Conservation (phyloP, 2,797 vertebrate species). For the Gobio occitaniae region DNA sequence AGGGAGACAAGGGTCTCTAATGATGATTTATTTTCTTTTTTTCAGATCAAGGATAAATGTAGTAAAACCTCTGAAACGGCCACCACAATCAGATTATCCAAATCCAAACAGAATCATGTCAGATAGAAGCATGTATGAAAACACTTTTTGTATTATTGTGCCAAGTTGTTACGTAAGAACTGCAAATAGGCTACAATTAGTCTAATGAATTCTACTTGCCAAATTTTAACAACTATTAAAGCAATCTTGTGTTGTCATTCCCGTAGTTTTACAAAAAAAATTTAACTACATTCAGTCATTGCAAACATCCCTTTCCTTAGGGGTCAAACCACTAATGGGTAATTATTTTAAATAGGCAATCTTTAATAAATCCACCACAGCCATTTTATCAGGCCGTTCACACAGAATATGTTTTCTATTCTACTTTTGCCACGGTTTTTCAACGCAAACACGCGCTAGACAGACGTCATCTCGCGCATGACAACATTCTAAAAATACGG, state of each 20-base stretch:
- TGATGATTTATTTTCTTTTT: background rate
- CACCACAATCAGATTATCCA: background rate
- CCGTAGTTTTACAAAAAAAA: background rate
- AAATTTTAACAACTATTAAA: background rate
- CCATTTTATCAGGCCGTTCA: background rate
- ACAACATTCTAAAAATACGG: too few relatives aligned
- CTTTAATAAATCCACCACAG: background rate
- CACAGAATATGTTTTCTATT: too few relatives aligned
- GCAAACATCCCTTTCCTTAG: too few relatives aligned
- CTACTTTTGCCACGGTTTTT: too few relatives aligned
- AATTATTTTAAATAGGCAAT: background rate
- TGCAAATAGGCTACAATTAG: background rate
- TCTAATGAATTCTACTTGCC: background rate
- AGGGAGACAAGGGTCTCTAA: background rate
- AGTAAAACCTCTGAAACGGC: background rate
- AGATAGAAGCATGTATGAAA: background rate
- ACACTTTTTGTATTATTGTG: background rate
- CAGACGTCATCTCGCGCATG: too few relatives aligned
- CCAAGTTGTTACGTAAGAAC: background rate
- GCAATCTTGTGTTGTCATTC: background rate
- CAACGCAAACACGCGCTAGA: too few relatives aligned
- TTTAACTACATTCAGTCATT: too few relatives aligned
- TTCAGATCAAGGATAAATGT: background rate
- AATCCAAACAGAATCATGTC: background rate
- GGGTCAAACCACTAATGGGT: background rate